These are phyloP conservation scores for Falco novaeseelandiae DNA, from an alignment of 2,797 vertebrate genomes.

Conservation along the genomic window DNA sequence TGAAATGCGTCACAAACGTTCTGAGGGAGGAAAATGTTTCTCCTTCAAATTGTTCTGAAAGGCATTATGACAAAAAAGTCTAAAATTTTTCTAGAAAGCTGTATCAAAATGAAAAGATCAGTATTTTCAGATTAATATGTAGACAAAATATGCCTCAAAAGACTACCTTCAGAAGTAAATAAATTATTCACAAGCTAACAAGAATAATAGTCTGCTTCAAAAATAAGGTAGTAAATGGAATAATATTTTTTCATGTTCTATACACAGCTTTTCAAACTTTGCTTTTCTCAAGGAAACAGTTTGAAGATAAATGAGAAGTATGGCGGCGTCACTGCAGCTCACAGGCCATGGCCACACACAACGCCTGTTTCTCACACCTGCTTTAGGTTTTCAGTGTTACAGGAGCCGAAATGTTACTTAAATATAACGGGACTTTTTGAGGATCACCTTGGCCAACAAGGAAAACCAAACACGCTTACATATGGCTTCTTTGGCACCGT, in stretches of 20 bases:
- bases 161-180: not conserved
- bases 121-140: not conserved
- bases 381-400: not conserved
- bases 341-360: not conserved
- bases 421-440: not conserved
- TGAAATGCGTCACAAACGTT: not conserved
- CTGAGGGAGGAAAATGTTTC: not conserved
- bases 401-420: not conserved
- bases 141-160: not conserved
- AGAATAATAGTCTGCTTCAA: not conserved
- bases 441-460: not conserved
- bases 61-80: not conserved
- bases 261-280: not conserved
- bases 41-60: not conserved
- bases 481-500: not conserved
- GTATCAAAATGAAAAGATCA: not conserved
- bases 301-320: not conserved
- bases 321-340: not conserved
- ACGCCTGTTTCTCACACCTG: not conserved
- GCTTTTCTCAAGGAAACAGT: not conserved
- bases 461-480: accelerated
- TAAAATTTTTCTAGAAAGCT: not conserved
- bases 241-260: not conserved
- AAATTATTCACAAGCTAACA: not conserved
- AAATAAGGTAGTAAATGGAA: not conserved